A percentile compares a stretch with the other conserved stretches of the same genome.
Conservation (phyloP, 2,113 vertebrate species). For the Cochlearius cochlearius region DNA sequence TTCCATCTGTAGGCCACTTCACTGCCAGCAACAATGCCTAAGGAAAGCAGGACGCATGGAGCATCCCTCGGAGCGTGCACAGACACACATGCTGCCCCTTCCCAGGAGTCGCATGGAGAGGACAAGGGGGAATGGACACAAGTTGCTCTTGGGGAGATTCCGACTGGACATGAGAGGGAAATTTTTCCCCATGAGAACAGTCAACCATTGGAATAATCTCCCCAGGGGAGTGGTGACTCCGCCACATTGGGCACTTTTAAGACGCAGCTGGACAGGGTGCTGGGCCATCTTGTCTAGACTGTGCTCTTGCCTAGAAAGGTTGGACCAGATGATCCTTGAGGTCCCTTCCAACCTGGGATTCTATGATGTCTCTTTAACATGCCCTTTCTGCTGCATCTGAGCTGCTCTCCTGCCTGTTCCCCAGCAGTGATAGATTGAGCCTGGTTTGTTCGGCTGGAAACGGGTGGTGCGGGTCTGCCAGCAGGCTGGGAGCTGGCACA, state of each 20-base stretch:
- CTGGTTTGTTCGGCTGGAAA: not conserved
- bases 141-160: no score
- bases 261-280: no score
- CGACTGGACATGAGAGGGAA: no score
- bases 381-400: not conserved
- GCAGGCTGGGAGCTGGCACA: not conserved
- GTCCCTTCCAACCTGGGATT: no score
- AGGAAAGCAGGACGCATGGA: not conserved
- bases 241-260: no score
- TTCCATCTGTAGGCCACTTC: not conserved
- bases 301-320: no score
- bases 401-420: not conserved
- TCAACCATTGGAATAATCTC: no score
- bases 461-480: accelerated
- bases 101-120: not conserved
- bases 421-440: not conserved
- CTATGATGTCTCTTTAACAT: not conserved
- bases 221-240: no score
- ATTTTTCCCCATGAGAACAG: no score
- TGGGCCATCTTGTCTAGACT: no score
- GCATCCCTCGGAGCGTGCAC: not conserved
- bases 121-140: no score
- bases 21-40: not conserved
- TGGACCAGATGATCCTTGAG: no score
- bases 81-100: not conserved